Evolutionary conservation across 2,113 vertebrate species (phyloP).

Genomic region (Anthoscopus minutus): DNA sequence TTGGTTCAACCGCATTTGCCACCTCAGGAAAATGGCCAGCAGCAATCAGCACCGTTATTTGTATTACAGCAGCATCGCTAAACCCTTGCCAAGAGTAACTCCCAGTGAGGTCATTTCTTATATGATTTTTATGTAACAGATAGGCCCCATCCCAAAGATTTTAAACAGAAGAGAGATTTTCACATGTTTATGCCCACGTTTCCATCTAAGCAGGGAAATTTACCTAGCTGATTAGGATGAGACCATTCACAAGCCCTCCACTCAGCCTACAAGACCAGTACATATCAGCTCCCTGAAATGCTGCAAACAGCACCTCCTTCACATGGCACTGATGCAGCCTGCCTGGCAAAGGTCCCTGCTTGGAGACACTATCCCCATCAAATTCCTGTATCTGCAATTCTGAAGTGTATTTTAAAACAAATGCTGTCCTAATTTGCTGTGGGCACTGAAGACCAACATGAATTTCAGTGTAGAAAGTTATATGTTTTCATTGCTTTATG

Average conservation of each 20-base stretch:
- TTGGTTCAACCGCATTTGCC: not conserved
- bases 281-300: not conserved
- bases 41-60: not conserved
- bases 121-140: not conserved
- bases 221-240: not conserved
- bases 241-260: not conserved
- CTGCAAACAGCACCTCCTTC: not conserved
- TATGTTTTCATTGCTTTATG: constrained; percentile 77
- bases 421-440: constrained; percentile 70
- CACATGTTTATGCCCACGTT: not conserved
- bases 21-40: constrained; percentile 32
- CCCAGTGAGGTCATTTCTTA: not conserved
- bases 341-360: constrained; percentile 10
- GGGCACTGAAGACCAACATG: constrained; percentile 63
- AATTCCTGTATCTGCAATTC: not conserved
- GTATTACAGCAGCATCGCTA: not conserved
- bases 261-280: fast-evolving
- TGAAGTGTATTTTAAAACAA: constrained; percentile 58
- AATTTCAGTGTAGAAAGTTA: constrained; percentile 67
- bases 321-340: not conserved
- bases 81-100: not conserved
- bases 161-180: not conserved
- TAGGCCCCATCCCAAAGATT: not conserved
- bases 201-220: not conserved
- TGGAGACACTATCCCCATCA: not conserved